Base-by-base conservation (phyloP, 2,888 invertebrate genomes). In the Apamea sordens region DNA sequence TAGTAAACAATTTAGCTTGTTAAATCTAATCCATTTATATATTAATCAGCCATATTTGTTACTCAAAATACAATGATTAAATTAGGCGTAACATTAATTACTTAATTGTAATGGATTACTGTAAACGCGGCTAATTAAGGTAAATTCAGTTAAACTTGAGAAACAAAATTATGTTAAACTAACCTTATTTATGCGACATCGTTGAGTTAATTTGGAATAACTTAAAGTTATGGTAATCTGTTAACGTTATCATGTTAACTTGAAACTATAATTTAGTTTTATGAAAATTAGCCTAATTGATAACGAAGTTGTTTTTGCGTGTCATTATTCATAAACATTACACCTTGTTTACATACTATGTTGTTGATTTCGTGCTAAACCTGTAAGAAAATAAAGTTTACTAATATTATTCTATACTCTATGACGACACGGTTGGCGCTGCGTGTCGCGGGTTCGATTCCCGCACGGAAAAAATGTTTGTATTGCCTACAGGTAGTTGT, bases 101-200 rank as follows among this genome's bases (percentile, higher is more conserved):
- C 67, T 69, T 81, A 88, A 85, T 85, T 85, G 82, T 88, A 74
- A 85, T 76, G 69, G 88, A 85, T 88, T 72, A 81, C 76, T 44
- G 72, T 85, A 74, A 85, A 77, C 77, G 88, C 63, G 64, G 73
- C 53, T 63, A 77, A 85, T 85, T 80, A 85, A 77, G 41, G 86
- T 59, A 85, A 85, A 88, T 81, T 81, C n/a, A 75, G 71, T 85
- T 85, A 69, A 85, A 80, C 73, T 85, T 85, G 73, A 80, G 88
- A 85, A 85, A 85, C 86, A 72, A 74, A 88, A 88, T 85, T 88
- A 80, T 85, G 88, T 88, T 81, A 81, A 81, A 44, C 82, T 73
- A 85, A 73, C 71, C 65, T 76, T 85, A 85, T 85, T 85, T 88
- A 85, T 88, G 72, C 82, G 68, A 76, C 88, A 73, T 69, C 68